Base-by-base conservation (phyloP, 2,113 vertebrate species). In the Mus spicilegus region DNA sequence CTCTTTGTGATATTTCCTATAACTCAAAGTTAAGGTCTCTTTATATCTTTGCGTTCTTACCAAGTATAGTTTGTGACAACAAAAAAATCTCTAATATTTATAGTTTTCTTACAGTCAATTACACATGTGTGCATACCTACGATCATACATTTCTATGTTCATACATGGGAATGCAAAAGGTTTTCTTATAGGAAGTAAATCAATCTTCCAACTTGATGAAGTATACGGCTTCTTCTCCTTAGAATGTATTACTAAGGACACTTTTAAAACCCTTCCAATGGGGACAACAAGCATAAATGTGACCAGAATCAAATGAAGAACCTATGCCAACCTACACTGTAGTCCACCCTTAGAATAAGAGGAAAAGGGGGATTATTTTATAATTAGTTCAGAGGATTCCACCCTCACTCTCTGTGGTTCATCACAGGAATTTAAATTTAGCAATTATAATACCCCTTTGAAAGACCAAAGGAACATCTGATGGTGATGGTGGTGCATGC, bases 371-470 rank as follows among this genome's bases (percentile, higher is more conserved):
- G 86, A 88, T 89, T 95, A 93, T 96, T 97, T 97, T 96, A 97
- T 97, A 97, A 97, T 95, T 97, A 96, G 87, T 95, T 28, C 1
- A 72, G 94, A 96, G 78, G 89, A 96, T 95, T 96, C 92, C 17
- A 46, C 91, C 82, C 96, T 97, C 17, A 46, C 91, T 77, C 96
- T 97, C 90, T 93, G 63, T 93, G 90, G 96, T 49, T 95, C 95
- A 93, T 97, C 93, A 85, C 67, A 80, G 87, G 95, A 95, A 97
- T 95, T 96, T 97, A 98, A 97, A 96, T 96, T 95, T 95, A 95
- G 92, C 96, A 67, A 96, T 96, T 96, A 86, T 93, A 96, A 95
- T 94, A 67, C 61, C 69, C 92, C 73, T 95, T 96, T 96, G 95
- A 97, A 96, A 98, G 69, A 65, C 96, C 87, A 89, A 93, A 91